Evolutionary conservation across 2,888 invertebrate genomes (phyloP).

Genomic region (Caenorhabditis doughertyi): DNA sequence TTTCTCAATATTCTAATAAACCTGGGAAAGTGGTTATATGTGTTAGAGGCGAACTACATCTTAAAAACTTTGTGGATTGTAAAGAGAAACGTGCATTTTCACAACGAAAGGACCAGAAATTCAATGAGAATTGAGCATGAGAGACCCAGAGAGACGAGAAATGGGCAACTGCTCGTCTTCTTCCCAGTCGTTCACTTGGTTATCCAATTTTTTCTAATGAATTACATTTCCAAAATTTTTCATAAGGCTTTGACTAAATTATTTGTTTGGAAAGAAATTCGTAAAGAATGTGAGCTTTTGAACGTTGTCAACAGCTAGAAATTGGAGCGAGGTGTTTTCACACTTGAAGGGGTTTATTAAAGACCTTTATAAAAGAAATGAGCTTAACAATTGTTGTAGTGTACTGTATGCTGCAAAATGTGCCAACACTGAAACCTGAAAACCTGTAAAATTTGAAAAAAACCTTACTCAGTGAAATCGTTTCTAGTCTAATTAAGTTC

Average conservation of each 20-base stretch:
- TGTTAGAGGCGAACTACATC: background rate
- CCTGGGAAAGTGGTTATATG: background rate
- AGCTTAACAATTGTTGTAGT: too few species aligned
- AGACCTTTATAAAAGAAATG: too few species aligned
- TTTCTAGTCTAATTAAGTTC: too few species aligned
- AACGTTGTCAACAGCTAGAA: too few species aligned
- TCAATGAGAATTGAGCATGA: background rate
- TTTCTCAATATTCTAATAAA: constrained; percentile 30
- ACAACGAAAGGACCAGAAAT: background rate
- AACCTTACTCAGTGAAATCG: too few species aligned
- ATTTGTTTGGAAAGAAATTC: too few species aligned
- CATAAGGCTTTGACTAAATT: too few species aligned
- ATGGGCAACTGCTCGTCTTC: constrained; percentile 25
- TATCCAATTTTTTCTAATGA: background rate
- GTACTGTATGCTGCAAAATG: background rate
- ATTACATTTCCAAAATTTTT: background rate
- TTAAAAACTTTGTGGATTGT: background rate
- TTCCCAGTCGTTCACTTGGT: constrained; percentile 7
- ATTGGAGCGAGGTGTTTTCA: too few species aligned
- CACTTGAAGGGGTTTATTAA: too few species aligned
- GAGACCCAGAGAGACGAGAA: constrained; percentile 45
- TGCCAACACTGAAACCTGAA: background rate
- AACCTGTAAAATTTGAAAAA: background rate
- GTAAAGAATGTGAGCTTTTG: too few species aligned
- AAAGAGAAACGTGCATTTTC: constrained; percentile 44